Base-by-base conservation (phyloP, 1,140 invertebrate genomes). In the Cylas formicarius region DNA sequence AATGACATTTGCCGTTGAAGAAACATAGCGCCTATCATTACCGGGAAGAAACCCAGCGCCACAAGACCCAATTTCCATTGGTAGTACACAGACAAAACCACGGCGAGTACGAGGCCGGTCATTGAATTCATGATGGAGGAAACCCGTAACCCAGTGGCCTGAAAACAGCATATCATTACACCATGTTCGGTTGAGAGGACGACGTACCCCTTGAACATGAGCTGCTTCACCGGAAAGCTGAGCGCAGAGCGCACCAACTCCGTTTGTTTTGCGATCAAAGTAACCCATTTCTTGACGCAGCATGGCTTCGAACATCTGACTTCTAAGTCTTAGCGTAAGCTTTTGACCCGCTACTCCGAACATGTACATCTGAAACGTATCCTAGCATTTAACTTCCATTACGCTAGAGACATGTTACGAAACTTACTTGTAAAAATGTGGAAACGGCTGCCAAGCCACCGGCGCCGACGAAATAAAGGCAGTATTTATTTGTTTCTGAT, bases 11-110 rank as follows among this genome's bases (percentile, higher is more conserved):
- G 73, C n/a, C 77, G 76, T 63, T 92, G 84, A 17, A 91, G 70
- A 50, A 84, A 81, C 0, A 89, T 80, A 0, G 82, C 80, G 0
- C 75, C 62, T 5, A 91, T 69, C 1, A 92, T 82, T 16, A 92
- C 56, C 2, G 90, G 90, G 13, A 89, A 73, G 50, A 88, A 87
- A 3, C 77, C 75, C 2, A 86, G 62, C 0, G 83, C 80, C 1
- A 92, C 77, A 1, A 90, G 57, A 0, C 86, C 85, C 56, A 93
- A 69, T 58, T 87, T 83, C 82, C 85, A 89, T 38, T 86, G 78
- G 60, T 80, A 90, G 41, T 75, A 79, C 62, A 92, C 72, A 1
- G 86, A 78, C 19, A 93, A 65, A 1, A 78, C 62, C 36, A 89
- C 72, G 2, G 83, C 80, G 2, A 85, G 66, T 0, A 75, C 63